Percentiles rank a stretch among this genome's conserved stretches.
These are phyloP conservation scores for Uromys caudimaculatus DNA, from an alignment of 2,797 vertebrate genomes.

Conservation along the genomic window DNA sequence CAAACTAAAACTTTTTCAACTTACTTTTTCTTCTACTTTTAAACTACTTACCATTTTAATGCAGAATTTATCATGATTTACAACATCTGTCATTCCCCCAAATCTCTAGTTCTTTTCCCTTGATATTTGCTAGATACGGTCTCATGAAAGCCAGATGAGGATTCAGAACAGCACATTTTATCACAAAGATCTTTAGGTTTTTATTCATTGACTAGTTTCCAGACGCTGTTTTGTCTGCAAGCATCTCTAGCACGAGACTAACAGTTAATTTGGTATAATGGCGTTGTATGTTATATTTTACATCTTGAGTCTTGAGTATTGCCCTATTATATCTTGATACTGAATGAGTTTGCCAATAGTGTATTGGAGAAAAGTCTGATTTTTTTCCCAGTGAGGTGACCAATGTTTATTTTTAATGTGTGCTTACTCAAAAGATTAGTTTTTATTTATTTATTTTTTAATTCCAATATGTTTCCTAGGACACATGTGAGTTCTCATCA, in stretches of 20 bases:
- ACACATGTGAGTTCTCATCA: not conserved
- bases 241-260: not conserved
- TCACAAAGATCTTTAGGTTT: not conserved
- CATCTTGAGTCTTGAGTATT: not conserved
- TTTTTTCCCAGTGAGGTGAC: not conserved
- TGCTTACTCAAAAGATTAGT: not conserved
- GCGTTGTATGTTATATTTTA: not conserved
- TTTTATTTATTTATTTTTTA: not conserved
- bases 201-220: not conserved
- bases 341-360: not conserved
- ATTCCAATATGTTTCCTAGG: not conserved
- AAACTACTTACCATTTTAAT: not conserved
- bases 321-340: not conserved
- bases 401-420: not conserved
- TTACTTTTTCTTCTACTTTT: slow-evolving; percentile 3
- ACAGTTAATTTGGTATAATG: not conserved
- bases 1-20: not conserved
- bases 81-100: not conserved
- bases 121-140: not conserved
- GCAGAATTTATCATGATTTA: not conserved
- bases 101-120: not conserved
- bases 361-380: not conserved
- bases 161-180: not conserved
- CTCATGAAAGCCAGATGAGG: not conserved
- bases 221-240: not conserved